Base-by-base conservation (phyloP, 2,113 vertebrate species). In the Corydoras maculifer region DNA sequence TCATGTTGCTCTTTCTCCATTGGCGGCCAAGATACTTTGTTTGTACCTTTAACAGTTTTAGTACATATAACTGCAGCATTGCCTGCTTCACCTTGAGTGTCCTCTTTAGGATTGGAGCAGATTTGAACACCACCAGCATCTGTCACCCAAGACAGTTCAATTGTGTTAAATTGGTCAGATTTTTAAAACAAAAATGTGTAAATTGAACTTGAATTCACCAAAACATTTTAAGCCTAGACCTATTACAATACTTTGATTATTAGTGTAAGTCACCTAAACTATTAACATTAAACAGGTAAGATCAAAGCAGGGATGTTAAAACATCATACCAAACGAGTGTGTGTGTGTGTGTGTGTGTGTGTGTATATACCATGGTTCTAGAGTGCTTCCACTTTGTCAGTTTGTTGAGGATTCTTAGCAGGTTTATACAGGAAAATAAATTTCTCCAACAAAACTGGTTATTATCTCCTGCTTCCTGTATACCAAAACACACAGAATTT, bases 1-100 rank as follows among this genome's bases (percentile, higher is more conserved):
- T 99, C 97, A 99, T 99, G 89, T 99, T 99, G 91, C 97, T 99
- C 78, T 99, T 99, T 79, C 97, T 92, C 97, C 97, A 99, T 86
- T 99, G 97, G 0, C 97, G 84, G 0, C 97, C 97, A 77, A 99
- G 81, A 81, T 99, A 99, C 75, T 99, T 99, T 68, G 97, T 99
- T 85, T 99, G 97, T 2, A 98, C 94, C 83, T 99, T 99, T 55
- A 99, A 93, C 70, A 99, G 88, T 83, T 99, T 99, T 5, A 99
- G 90, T 77, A 99, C 95, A 0, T 98, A 99, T 0, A 99, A 91
- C 84, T 99, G 97, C 95, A 99, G 94, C 97, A 97, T 98, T 81
- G 97, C 97, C 79, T 99, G 96, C 70, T 99, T 99, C 66, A 99
- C 97, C 81, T 99, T 99, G 68, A 99, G 89, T 0, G 96, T 95